A percentile compares a stretch with the other conserved stretches of the same genome.
These are phyloP conservation scores for Carterocephalus palaemon DNA, from an alignment of 2,888 invertebrate genomes.

Conservation along the genomic window DNA sequence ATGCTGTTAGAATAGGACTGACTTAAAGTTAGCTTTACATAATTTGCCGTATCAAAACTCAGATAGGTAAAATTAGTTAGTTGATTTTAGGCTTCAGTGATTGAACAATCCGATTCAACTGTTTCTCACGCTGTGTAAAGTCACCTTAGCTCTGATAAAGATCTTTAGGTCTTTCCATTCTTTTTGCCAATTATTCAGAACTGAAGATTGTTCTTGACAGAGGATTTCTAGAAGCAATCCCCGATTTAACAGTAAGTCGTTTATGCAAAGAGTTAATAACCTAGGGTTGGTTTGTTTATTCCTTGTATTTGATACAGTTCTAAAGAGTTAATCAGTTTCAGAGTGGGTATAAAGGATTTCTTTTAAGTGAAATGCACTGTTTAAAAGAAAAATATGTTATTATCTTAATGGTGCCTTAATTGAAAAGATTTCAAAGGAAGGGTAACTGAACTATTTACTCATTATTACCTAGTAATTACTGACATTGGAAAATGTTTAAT, in stretches of 20 bases:
- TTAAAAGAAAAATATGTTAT: too few species aligned
- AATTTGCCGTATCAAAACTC: too few species aligned
- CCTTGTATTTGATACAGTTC: constrained; percentile 38
- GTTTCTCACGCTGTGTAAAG: constrained; percentile 27
- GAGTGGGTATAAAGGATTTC: neutral
- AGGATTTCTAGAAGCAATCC: constrained; percentile 50
- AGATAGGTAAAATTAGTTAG: too few species aligned
- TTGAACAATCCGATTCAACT: neutral
- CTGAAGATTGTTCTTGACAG: constrained; percentile 53
- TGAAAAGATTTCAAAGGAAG: too few species aligned
- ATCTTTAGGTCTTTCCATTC: constrained; percentile 47
- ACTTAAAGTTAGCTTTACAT: too few species aligned
- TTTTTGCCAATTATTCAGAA: constrained; percentile 64
- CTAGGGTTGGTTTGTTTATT: constrained; percentile 27
- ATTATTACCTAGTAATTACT: too few species aligned
- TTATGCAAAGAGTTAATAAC: constrained; percentile 12
- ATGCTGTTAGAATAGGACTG: too few species aligned
- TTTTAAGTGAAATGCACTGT: too few species aligned
- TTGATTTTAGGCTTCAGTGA: too few species aligned
- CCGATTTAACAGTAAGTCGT: constrained; percentile 12
- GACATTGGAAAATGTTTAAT: too few species aligned
- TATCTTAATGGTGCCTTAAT: too few species aligned
- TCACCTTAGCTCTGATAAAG: constrained; percentile 30
- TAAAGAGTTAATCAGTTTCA: constrained; percentile 9
- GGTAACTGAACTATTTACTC: too few species aligned